Evolutionary conservation across 2,888 invertebrate species (phyloP).

Genomic region (Drepanosiphum platanoidis): DNA sequence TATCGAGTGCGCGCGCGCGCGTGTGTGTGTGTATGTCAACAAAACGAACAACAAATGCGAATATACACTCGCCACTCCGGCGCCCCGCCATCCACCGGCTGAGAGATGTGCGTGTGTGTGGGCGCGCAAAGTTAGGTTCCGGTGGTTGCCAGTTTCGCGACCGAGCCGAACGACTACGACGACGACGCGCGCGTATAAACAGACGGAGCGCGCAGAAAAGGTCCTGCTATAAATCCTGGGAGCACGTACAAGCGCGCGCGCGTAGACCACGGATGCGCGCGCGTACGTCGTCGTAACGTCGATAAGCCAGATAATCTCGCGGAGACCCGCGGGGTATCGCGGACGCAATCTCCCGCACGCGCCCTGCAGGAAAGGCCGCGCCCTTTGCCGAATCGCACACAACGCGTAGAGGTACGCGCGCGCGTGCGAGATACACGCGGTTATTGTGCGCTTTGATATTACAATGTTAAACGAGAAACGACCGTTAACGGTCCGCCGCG

Average conservation of each 20-base stretch:
- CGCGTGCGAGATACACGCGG: background rate
- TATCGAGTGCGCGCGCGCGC: background rate
- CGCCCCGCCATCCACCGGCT: background rate
- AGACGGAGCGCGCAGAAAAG: background rate
- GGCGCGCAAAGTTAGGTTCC: background rate
- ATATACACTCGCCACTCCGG: background rate
- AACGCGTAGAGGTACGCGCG: too few relatives aligned
- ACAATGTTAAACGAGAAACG: conserved; percentile 24
- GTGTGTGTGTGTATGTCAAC: background rate
- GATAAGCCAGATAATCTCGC: conserved; percentile 38
- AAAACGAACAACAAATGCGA: background rate
- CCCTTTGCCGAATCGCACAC: background rate
- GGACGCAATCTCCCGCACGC: background rate
- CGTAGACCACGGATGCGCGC: background rate
- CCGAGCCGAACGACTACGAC: background rate
- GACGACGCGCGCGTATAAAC: background rate
- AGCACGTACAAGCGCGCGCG: background rate
- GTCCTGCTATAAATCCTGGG: background rate
- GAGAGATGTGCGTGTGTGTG: background rate
- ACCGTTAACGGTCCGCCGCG: background rate
- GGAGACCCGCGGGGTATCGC: conserved; percentile 5
- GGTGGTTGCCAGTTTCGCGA: background rate
- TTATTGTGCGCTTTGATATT: too few relatives aligned
- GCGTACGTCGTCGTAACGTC: background rate
- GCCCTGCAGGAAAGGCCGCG: background rate